Percentiles rank a stretch among this genome's conserved stretches.
Conservation (phyloP, 2,888 invertebrate genomes). For the Apomyelois bistriatella region DNA sequence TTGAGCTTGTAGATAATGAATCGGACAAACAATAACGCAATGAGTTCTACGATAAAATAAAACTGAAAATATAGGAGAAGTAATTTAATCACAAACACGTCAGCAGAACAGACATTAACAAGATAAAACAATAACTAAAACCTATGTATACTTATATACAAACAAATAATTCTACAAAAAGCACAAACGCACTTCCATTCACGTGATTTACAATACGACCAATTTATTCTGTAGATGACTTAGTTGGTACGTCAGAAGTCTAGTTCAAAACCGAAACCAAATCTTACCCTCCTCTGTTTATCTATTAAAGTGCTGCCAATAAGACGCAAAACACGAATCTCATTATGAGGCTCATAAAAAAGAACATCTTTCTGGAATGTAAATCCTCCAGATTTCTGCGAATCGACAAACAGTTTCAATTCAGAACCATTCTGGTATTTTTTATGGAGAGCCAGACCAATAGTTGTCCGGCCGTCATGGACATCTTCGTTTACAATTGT, state of each 20-base stretch:
- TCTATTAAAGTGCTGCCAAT: constrained; percentile 63
- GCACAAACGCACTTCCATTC: constrained; percentile 21
- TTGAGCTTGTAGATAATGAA: too few relatives aligned
- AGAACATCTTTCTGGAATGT: constrained; percentile 61
- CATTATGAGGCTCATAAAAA: constrained; percentile 55
- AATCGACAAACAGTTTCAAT: constrained; percentile 66
- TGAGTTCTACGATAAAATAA: background rate
- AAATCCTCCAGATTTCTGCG: constrained; percentile 66
- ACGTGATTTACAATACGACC: constrained; percentile 24
- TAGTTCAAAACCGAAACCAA: constrained; percentile 65
- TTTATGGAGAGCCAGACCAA: constrained; percentile 62
- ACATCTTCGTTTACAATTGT: constrained; percentile 55
- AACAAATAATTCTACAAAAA: constrained; percentile 69
- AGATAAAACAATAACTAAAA: constrained; percentile 70
- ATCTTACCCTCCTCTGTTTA: constrained; percentile 55
- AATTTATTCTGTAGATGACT: constrained; percentile 25
- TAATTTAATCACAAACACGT: constrained; percentile 52
- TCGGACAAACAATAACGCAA: too few relatives aligned
- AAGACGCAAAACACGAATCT: constrained; percentile 54
- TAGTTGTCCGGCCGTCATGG: constrained; percentile 40
- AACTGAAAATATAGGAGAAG: constrained; percentile 20
- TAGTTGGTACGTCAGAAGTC: constrained; percentile 50
- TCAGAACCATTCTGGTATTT: constrained; percentile 55
- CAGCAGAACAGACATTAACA: constrained; percentile 41
- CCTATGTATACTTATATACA: constrained; percentile 79